Evolutionary conservation across 92 coral and sea anemone species (phyloP).

Genomic region (Ricordea florida): DNA sequence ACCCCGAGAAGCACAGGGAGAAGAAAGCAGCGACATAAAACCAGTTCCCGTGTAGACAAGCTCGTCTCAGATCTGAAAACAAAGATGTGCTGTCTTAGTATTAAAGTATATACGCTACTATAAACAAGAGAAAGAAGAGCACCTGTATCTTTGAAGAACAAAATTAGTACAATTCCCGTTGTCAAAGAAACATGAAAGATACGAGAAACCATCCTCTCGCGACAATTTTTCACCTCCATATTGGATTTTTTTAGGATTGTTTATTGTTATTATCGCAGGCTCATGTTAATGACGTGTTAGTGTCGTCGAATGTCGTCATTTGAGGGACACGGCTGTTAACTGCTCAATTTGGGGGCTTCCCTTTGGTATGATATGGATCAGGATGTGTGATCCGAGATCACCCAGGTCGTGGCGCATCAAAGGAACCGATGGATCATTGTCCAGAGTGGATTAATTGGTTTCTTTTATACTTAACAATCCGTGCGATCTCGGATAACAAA

Average conservation of each 20-base stretch:
- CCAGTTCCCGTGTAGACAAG: slow-evolving; percentile 83
- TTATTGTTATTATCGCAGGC: slow-evolving; percentile 14
- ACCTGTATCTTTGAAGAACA: slow-evolving; percentile 92
- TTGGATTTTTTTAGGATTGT: slow-evolving; percentile 20
- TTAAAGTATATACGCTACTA: neutral
- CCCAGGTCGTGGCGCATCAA: too few species aligned
- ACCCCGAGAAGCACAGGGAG: slow-evolving; percentile 63
- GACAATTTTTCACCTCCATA: slow-evolving; percentile 88
- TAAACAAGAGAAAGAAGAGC: neutral
- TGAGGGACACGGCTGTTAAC: too few species aligned
- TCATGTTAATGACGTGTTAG: neutral
- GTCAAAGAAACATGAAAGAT: slow-evolving; percentile 84
- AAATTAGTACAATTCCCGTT: slow-evolving; percentile 71
- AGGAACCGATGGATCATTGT: too few species aligned
- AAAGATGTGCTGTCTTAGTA: neutral
- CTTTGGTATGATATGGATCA: too few species aligned
- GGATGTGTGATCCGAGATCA: too few species aligned
- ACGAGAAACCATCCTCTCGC: slow-evolving; percentile 79
- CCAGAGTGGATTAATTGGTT: too few species aligned
- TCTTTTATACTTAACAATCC: too few species aligned
- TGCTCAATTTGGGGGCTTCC: too few species aligned
- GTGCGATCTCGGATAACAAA: too few species aligned
- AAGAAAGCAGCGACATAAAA: slow-evolving; percentile 73
- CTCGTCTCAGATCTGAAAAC: slow-evolving; percentile 76
- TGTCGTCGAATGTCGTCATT: neutral